A percentile compares a stretch with the other conserved stretches of the same genome.
These are phyloP conservation scores for Ceyx margarethae DNA, from an alignment of 2,113 vertebrate species.

Conservation along the genomic window DNA sequence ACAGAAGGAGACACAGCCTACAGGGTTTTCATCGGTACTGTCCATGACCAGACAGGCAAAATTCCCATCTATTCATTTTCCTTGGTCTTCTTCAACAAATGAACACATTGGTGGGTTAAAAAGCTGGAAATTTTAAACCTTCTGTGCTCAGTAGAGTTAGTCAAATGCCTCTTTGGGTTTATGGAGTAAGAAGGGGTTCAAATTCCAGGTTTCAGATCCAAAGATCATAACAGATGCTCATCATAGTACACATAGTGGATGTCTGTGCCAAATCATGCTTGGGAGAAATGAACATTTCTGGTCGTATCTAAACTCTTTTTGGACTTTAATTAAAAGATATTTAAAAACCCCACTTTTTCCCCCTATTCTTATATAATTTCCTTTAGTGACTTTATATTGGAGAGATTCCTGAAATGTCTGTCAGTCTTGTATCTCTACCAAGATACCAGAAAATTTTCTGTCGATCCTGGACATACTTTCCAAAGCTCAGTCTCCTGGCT, in stretches of 20 bases:
- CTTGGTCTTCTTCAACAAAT: not conserved
- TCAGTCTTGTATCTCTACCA: not conserved
- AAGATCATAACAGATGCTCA: not conserved
- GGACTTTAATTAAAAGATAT: not conserved
- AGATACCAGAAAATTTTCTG: not conserved
- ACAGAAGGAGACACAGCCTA: not conserved
- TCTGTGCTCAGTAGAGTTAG: not conserved
- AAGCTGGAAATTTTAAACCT: not conserved
- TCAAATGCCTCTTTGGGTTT: not conserved
- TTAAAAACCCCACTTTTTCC: fast-evolving
- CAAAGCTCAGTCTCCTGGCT: not conserved
- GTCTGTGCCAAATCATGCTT: not conserved
- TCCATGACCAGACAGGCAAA: not conserved
- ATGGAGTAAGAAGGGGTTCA: not conserved
- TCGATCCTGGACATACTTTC: not conserved
- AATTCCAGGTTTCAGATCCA: not conserved
- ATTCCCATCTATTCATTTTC: not conserved
- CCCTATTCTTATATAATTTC: not conserved
- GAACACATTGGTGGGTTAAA: not conserved
- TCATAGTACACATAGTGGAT: not conserved
- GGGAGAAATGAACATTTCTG: not conserved
- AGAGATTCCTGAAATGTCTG: not conserved
- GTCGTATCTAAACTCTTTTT: not conserved
- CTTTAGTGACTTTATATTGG: not conserved
- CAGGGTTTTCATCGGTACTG: not conserved